Conservation (phyloP, 2,113 vertebrate genomes). For the Oceanodroma tethys region DNA sequence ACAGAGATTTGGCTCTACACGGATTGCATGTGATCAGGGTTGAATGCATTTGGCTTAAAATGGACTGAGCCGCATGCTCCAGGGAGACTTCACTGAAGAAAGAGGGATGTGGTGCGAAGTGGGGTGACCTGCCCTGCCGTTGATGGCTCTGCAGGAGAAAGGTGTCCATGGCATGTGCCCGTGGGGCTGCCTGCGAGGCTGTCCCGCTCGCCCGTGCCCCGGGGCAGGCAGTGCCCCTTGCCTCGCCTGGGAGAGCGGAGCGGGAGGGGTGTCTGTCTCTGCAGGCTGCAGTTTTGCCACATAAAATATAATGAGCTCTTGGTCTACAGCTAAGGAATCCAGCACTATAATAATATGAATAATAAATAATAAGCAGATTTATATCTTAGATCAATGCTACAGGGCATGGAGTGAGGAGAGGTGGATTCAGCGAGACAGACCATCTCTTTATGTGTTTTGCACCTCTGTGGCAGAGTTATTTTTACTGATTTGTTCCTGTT, state of each 20-base stretch:
- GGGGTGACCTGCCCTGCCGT: not conserved
- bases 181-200: no score
- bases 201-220: accelerated
- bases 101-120: not conserved
- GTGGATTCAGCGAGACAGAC: not conserved
- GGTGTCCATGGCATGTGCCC: accelerated
- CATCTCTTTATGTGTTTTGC: not conserved
- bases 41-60: not conserved
- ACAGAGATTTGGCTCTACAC: accelerated
- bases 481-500: not conserved
- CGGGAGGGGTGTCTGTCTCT: not conserved
- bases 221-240: not conserved
- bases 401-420: not conserved
- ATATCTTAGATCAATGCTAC: not conserved
- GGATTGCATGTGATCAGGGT: accelerated
- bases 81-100: not conserved
- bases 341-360: not conserved
- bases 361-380: slow-evolving; percentile 33
- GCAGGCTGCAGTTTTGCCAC: not conserved
- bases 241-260: accelerated
- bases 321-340: not conserved
- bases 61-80: accelerated
- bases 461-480: not conserved
- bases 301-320: not conserved
- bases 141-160: not conserved